Base-by-base conservation (phyloP, 2,113 vertebrate species). In the Danionella cerebrum region DNA sequence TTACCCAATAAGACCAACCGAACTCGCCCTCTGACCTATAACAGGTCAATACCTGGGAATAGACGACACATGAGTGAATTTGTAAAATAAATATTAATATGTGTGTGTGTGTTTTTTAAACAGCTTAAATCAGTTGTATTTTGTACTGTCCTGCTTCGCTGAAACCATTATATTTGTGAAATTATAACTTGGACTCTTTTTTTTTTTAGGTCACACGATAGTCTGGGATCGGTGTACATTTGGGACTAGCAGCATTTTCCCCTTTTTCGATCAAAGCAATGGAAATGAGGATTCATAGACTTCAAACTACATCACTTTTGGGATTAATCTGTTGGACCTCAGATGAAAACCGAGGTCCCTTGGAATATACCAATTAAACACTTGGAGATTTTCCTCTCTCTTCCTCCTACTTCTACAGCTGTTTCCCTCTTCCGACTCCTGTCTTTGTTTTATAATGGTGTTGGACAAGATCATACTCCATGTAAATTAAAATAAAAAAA, bases 151-250 rank as follows among this genome's bases (percentile, higher is more conserved):
- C n/a, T n/a, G n/a, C n/a, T n/a, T n/a, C 39, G 1, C 29, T 10
- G 3, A 39, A 69, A 54, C 11, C 2, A 45, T 18, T 5, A 3
- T 5, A 22, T 18, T 59, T 42, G 22, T 4, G 2, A 25, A 12
- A 29, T 13, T 8, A 33, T 71, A 63, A 70, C 16, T 48, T 35
- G 6, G 27, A 22, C 24, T 18, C 51, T 42, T 69, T 65, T 78
- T 39, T 67, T 50, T 70, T 78, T 13, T 72, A 90, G 89, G 89
- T 90, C 76, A 89, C 89, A 27, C 87, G 86, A 84, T 90, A 90
- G 85, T 89, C 76, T 70, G 72, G 73, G 76, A 76, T 12, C 50
- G 53, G 67, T 57, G 63, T 54, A 35, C 38, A 59, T 73, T 73
- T 72, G 74, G 76, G 74, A 69, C 5, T 62, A 60, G 59, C 70